Evolutionary conservation across 2,888 invertebrate species (phyloP).

Genomic region (Dryococelus australis): DNA sequence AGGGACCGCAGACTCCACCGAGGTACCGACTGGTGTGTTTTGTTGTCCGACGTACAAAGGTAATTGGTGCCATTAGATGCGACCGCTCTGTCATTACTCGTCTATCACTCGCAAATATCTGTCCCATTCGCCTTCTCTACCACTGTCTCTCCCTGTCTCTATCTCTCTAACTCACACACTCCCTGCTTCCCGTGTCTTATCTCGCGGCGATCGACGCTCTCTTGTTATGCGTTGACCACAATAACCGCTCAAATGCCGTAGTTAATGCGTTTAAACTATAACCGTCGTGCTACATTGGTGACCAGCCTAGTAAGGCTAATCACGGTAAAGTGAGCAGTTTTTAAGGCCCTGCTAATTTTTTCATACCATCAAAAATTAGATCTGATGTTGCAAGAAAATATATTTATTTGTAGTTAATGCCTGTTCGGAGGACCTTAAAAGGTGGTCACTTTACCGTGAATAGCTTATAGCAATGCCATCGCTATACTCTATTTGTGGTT

Average conservation of each 20-base stretch:
- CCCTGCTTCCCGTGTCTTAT: not conserved
- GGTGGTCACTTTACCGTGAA: too few relatives aligned
- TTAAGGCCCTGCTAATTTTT: too few relatives aligned
- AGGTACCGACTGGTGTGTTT: not conserved
- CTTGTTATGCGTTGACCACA: not conserved
- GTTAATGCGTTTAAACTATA: not conserved
- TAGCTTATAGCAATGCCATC: too few relatives aligned
- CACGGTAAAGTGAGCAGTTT: too few relatives aligned
- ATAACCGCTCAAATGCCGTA: not conserved
- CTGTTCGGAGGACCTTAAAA: too few relatives aligned
- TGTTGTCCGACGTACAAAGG: not conserved
- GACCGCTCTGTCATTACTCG: slow-evolving; percentile 1
- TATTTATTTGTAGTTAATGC: too few relatives aligned
- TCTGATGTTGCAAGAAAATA: too few relatives aligned
- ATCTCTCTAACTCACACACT: not conserved
- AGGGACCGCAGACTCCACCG: not conserved
- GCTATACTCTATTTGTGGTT: too few relatives aligned
- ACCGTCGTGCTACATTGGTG: not conserved
- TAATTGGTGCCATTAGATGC: slow-evolving; percentile 3
- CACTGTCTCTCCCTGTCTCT: not conserved
- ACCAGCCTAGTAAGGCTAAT: not conserved
- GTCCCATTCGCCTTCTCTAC: not conserved
- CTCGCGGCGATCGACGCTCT: too few relatives aligned
- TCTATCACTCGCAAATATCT: slow-evolving; percentile 9
- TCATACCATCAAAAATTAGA: too few relatives aligned